Evolutionary conservation across 1,140 invertebrate genomes (phyloP), one percentile per base, ranked within the genome.

Genomic region (Caenorhabditis elegans): DNA sequence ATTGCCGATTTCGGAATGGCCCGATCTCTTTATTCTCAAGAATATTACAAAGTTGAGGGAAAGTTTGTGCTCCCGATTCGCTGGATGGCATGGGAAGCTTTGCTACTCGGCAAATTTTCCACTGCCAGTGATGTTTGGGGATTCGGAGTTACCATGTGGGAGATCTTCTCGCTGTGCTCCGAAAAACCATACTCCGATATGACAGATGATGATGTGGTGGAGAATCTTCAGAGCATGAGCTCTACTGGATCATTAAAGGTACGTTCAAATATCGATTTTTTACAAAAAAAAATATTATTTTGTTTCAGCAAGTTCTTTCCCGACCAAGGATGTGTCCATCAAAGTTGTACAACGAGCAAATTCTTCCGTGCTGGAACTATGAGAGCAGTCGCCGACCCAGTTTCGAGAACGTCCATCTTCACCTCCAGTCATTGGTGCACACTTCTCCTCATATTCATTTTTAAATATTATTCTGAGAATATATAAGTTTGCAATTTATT

Each of bases 1-100:
- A 93, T 93, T 79, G 96, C 95, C 36, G 96, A 98, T 91, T 98
- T 98, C 91, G 97, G 97, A 48, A 93, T 99, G 84, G 97, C 97
- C 43, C 93, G 97, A 86, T 92, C 97, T n/a, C 97, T 98, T 86
- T 97, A 97, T 91, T 95, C 96, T 90, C 96, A 94, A 83, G 95
- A 97, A 91, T 97, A 97, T 90, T 97, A 97, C 91, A 93, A 95
- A 87, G 83, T 79, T 88, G 90, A 92, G 15, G 94, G 94, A 6
- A 95, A 95, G 90, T 95, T 95, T 28, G 90, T 95, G 51, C 78
- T 86, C 2, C 91, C 91, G 17, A 95, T 98, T 0, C 36, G 85
- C 36, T 85, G 85, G 85, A 92, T 94, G 91, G 93, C 94, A 22
- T 95, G 94, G 94, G 94, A 95, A 90, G 94, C 93, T 88, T 93